Conservation (phyloP, 2,888 invertebrate species). For the Xylota segnis region DNA sequence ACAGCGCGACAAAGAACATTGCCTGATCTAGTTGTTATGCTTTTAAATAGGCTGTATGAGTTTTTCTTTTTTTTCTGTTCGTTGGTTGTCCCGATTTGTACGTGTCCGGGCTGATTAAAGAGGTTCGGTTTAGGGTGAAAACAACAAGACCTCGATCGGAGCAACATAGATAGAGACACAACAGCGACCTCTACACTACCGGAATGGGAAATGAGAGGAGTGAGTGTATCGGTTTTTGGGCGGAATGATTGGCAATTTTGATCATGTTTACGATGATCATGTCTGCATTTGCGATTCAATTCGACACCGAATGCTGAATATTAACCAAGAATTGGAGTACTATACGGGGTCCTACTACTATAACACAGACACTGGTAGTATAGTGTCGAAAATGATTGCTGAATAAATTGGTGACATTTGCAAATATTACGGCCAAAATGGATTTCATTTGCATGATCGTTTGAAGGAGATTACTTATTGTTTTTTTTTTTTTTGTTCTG, state of each 20-base stretch:
- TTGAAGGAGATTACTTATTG: constrained; percentile 3
- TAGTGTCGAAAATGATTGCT: constrained; percentile 45
- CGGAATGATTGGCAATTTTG: constrained; percentile 62
- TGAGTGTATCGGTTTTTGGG: constrained; percentile 9
- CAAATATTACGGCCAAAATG: constrained; percentile 34
- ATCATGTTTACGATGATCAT: constrained; percentile 72
- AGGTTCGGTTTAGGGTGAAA: constrained; percentile 46
- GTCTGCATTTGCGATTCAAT: constrained; percentile 73
- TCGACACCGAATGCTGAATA: constrained; percentile 55
- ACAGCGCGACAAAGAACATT: constrained; percentile 17
- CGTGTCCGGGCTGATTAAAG: constrained; percentile 62
- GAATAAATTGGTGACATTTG: constrained; percentile 58
- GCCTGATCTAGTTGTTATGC: constrained; percentile 54
- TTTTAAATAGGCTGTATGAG: constrained; percentile 12
- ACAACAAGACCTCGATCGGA: constrained; percentile 64
- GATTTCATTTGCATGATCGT: constrained; percentile 41
- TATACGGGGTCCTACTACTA: constrained; percentile 25
- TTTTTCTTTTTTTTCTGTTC: constrained; percentile 14
- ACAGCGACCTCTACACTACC: constrained; percentile 59
- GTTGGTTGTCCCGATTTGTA: constrained; percentile 27
- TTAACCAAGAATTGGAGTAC: constrained; percentile 61
- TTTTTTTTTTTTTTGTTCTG: neutral
- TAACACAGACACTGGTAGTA: constrained; percentile 1
- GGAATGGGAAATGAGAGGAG: constrained; percentile 63
- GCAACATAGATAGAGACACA: constrained; percentile 37